Conservation (phyloP, 2,888 invertebrate genomes). For the Folsomia candida region DNA sequence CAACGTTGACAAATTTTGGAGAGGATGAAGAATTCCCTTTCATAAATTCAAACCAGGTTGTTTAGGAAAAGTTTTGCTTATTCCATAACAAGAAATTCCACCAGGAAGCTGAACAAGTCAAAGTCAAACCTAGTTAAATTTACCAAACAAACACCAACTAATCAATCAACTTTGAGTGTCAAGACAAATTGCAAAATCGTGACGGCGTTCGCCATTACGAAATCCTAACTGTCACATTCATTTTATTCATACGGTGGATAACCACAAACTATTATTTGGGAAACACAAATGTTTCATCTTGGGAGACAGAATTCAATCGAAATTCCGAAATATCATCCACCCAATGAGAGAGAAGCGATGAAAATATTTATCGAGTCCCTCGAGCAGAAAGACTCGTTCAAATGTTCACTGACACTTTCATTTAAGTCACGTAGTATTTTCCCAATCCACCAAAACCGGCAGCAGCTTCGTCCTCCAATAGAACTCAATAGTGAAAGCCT, state of each 20-base stretch:
- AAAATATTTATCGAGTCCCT: too few species aligned
- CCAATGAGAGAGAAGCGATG: too few species aligned
- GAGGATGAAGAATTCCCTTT: not conserved
- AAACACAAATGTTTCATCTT: not conserved
- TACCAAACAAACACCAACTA: not conserved
- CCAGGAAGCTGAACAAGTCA: not conserved
- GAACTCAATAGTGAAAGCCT: too few species aligned
- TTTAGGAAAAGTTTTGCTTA: not conserved
- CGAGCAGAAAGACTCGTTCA: too few species aligned
- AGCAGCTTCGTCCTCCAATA: too few species aligned
- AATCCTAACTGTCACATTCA: not conserved
- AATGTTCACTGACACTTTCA: not conserved
- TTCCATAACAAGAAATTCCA: not conserved
- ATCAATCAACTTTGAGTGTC: not conserved
- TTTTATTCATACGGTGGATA: not conserved
- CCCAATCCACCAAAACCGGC: too few species aligned
- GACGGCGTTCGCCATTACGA: not conserved
- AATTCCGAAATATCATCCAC: not conserved
- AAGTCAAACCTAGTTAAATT: not conserved
- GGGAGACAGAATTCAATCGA: not conserved
- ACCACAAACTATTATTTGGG: not conserved
- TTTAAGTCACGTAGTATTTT: not conserved
- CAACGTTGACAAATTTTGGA: not conserved
- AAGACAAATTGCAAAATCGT: constrained; percentile 7
- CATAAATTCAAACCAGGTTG: not conserved